phyloP scores from a whole-genome alignment of 2,113 vertebrate species.

The Boulengerochromis microlepis region DNA sequence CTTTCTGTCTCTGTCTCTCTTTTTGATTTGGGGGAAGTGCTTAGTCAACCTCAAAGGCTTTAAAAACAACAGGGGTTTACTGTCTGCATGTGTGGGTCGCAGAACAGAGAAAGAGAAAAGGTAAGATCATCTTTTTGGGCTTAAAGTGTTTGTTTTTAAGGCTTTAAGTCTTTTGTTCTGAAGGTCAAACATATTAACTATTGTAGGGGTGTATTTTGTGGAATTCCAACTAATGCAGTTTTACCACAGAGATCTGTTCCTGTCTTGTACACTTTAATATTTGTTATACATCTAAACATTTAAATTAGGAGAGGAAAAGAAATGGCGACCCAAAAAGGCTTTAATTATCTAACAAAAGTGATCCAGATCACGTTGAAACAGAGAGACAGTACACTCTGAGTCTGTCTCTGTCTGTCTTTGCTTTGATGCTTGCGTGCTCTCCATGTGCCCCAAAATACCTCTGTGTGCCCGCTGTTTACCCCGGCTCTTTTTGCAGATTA shows the following conservation, averaged over 20 bases:
- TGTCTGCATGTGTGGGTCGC: not conserved
- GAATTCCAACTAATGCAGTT: not conserved
- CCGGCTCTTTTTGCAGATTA: conserved; percentile 5
- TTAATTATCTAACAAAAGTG: not conserved
- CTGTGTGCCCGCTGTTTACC: not conserved
- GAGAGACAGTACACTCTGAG: not conserved
- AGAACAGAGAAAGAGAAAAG: conserved; percentile 7
- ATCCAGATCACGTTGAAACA: not conserved
- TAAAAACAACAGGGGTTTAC: conserved; percentile 26
- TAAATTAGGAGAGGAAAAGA: not conserved
- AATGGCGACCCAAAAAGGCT: accelerated
- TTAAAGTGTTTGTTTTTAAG: not conserved
- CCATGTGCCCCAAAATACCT: conserved; percentile 11
- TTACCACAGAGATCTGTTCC: not conserved
- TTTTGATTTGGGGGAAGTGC: conserved; percentile 47
- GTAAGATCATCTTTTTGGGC: conserved; percentile 1
- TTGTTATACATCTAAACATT: not conserved
- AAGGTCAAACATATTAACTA: not conserved
- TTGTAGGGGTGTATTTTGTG: not conserved
- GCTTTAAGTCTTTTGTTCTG: not conserved
- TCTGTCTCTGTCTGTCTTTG: not conserved
- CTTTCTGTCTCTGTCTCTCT: not conserved
- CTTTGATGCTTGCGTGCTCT: not conserved
- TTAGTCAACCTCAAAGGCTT: conserved; percentile 9
- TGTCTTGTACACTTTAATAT: not conserved